These are phyloP conservation scores for Lamproptera curius DNA, from an alignment of 2,888 invertebrate species.

Conservation along the genomic window DNA sequence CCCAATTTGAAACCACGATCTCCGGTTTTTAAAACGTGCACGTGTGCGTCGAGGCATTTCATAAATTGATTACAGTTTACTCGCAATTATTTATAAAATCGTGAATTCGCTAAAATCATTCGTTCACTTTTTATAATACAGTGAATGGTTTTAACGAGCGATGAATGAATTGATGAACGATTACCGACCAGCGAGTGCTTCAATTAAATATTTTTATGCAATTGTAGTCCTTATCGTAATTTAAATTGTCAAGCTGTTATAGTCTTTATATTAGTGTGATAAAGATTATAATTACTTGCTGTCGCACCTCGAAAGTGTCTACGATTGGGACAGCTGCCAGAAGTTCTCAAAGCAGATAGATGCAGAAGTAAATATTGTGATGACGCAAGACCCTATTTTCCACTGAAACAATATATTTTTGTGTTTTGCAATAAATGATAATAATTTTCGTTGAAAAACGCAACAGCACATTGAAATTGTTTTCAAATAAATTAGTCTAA, in stretches of 20 bases:
- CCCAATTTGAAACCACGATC: too few relatives aligned
- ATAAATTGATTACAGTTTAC: too few relatives aligned
- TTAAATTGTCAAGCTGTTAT: too few relatives aligned
- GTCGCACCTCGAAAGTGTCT: constrained; percentile 11
- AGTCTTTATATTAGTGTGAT: constrained; percentile 16
- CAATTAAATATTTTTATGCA: neutral
- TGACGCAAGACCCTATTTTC: constrained; percentile 51
- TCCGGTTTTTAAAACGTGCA: too few relatives aligned
- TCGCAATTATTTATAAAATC: constrained; percentile 29
- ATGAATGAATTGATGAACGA: constrained; percentile 39
- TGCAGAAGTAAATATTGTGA: constrained; percentile 17
- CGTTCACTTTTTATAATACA: constrained; percentile 13
- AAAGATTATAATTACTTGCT: constrained; percentile 6
- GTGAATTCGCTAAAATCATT: constrained; percentile 19
- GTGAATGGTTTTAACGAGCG: constrained; percentile 35
- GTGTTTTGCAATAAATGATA: too few relatives aligned
- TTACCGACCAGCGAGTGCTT: neutral
- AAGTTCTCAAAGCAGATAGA: constrained; percentile 41
- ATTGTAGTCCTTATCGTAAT: neutral
- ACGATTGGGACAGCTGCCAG: constrained; percentile 51
- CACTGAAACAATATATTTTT: constrained; percentile 23
- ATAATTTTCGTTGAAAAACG: too few relatives aligned
- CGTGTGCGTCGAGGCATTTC: too few relatives aligned
- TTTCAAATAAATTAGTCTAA: too few relatives aligned
- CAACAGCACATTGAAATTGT: too few relatives aligned